A percentile compares a stretch with the other conserved stretches of the same genome.
phyloP scores from a whole-genome alignment of 2,888 invertebrate species.

The Polyploca ridens region DNA sequence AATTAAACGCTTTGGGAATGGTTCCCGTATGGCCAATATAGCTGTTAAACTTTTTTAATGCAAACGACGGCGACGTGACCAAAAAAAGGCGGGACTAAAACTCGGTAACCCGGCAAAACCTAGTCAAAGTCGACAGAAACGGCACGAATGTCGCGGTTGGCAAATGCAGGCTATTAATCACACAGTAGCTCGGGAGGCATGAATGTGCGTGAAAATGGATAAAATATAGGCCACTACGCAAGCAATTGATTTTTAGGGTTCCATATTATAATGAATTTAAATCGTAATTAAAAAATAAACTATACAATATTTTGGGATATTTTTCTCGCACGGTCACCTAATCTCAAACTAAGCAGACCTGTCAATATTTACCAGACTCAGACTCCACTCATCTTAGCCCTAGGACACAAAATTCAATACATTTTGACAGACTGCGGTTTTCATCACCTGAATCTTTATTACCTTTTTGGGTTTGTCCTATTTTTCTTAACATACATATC shows the following conservation, averaged over 20 bases:
- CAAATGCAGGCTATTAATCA: constrained; percentile 61
- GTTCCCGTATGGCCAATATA: neutral
- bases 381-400: too few species aligned
- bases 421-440: too few species aligned
- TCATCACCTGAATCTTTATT: too few species aligned
- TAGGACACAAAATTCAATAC: too few species aligned
- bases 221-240: constrained; percentile 33
- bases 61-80: constrained; percentile 12
- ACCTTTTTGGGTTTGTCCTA: too few species aligned
- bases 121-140: constrained; percentile 16
- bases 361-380: too few species aligned
- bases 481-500: too few species aligned
- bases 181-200: constrained; percentile 31
- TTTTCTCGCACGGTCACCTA: too few species aligned
- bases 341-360: too few species aligned
- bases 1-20: neutral
- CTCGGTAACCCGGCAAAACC: constrained; percentile 9
- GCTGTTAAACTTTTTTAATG: neutral
- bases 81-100: constrained; percentile 15
- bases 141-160: constrained; percentile 38
- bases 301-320: too few species aligned
- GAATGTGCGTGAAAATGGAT: constrained; percentile 46
- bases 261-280: too few species aligned
- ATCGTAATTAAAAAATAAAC: too few species aligned
- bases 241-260: constrained; percentile 22